A percentile compares a stretch with the other conserved stretches of the same genome.
These are phyloP conservation scores for Carcharodon carcharias DNA, from an alignment of 2,797 vertebrate species.

Conservation along the genomic window DNA sequence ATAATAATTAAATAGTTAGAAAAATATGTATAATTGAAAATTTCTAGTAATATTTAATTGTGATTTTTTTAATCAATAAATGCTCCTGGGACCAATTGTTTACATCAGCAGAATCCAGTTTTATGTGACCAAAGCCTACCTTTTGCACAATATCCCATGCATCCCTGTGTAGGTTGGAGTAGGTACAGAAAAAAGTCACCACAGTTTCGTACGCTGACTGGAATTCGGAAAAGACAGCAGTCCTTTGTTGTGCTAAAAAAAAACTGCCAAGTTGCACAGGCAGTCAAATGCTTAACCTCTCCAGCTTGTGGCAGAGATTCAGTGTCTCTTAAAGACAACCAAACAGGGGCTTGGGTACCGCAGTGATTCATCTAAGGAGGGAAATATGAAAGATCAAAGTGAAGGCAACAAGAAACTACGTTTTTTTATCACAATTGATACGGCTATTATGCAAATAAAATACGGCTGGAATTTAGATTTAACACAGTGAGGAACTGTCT, in stretches of 20 bases:
- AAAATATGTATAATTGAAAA: neutral
- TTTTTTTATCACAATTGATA: neutral
- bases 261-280: slow-evolving; percentile 80
- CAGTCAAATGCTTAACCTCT: slow-evolving; percentile 70
- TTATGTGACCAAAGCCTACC: slow-evolving; percentile 52
- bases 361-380: slow-evolving; percentile 74
- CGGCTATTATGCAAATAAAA: neutral
- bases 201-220: slow-evolving; percentile 76
- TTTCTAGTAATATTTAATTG: neutral
- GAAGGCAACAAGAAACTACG: neutral
- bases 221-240: slow-evolving; percentile 83
- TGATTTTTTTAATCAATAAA: neutral
- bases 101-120: neutral
- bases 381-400: slow-evolving; percentile 37
- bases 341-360: slow-evolving; percentile 82
- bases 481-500: slow-evolving; percentile 41
- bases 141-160: slow-evolving; percentile 87
- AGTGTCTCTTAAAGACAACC: slow-evolving; percentile 70
- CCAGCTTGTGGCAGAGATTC: slow-evolving; percentile 70
- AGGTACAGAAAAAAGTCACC: slow-evolving; percentile 81
- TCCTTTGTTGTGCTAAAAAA: slow-evolving; percentile 64
- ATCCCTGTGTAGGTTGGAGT: slow-evolving; percentile 80
- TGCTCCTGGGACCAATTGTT: neutral
- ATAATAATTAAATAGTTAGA: neutral
- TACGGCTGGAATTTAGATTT: neutral